Evolutionary conservation across 2,888 invertebrate genomes (phyloP).

Genomic region (Ormyrus pomaceus): DNA sequence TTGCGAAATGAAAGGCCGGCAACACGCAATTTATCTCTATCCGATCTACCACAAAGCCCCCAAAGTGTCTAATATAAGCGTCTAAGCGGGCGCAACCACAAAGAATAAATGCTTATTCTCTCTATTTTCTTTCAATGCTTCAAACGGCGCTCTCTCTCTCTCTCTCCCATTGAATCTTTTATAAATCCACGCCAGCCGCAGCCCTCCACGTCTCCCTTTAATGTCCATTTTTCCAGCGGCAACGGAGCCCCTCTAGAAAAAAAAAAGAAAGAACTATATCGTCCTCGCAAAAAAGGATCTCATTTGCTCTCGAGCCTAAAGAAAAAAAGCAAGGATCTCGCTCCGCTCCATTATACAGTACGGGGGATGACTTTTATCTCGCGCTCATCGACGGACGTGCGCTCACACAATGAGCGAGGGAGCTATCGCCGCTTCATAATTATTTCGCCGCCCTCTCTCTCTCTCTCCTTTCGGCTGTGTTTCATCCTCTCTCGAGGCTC

Average conservation of each 20-base stretch:
- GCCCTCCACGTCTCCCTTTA: background rate
- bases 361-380: conserved; percentile 50
- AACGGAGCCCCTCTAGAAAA: background rate
- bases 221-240: conserved; percentile 50
- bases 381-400: conserved; percentile 41
- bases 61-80: conserved; percentile 11
- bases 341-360: conserved; percentile 5
- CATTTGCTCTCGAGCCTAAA: conserved; percentile 31
- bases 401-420: background rate
- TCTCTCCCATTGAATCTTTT: conserved; percentile 38
- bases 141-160: conserved; percentile 11
- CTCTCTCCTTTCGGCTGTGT: conserved; percentile 28
- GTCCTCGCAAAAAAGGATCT: conserved; percentile 42
- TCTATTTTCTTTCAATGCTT: conserved; percentile 28
- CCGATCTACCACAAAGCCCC: no score
- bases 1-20: no score
- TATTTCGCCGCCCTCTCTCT: conserved; percentile 61
- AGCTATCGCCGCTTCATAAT: conserved; percentile 44
- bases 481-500: background rate
- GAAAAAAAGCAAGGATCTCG: conserved; percentile 5
- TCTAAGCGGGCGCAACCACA: background rate
- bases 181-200: conserved; percentile 30
- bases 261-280: conserved; percentile 17
- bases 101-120: conserved; percentile 19
- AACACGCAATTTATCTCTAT: background rate